Evolutionary conservation across 2,113 vertebrate genomes (phyloP).

Genomic region (Mungos mungo): DNA sequence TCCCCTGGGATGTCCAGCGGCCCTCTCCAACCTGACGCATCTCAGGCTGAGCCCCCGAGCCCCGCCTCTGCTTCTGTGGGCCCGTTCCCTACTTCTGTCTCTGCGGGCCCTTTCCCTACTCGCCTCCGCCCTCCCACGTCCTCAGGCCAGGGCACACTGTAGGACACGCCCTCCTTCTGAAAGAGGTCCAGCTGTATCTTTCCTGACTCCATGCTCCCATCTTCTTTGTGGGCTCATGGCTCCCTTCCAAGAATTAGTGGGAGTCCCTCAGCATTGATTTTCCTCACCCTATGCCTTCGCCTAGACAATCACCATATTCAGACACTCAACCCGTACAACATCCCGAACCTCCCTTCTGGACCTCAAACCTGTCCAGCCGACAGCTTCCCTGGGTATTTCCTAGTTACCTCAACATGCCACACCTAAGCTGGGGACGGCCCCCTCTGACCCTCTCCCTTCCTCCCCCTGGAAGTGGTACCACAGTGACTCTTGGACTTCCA

Average conservation of each 20-base stretch:
- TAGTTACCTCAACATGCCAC: not conserved
- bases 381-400: not conserved
- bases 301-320: not conserved
- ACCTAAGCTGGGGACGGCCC: not conserved
- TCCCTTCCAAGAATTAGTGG: not conserved
- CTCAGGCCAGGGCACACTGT: accelerated
- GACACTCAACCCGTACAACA: not conserved
- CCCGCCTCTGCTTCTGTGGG: not conserved
- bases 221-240: not conserved
- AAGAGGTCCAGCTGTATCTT: not conserved
- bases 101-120: not conserved
- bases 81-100: not conserved
- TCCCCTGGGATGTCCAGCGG: not conserved
- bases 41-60: not conserved
- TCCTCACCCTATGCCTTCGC: not conserved
- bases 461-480: not conserved
- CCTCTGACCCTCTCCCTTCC: not conserved
- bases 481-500: not conserved
- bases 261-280: not conserved
- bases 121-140: not conserved
- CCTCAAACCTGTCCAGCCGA: not conserved
- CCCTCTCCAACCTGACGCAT: too few species aligned
- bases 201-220: not conserved
- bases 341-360: not conserved
- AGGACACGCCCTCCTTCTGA: not conserved